phyloP scores from a whole-genome alignment of 2,797 vertebrate genomes.

The Enteromius treurensis region DNA sequence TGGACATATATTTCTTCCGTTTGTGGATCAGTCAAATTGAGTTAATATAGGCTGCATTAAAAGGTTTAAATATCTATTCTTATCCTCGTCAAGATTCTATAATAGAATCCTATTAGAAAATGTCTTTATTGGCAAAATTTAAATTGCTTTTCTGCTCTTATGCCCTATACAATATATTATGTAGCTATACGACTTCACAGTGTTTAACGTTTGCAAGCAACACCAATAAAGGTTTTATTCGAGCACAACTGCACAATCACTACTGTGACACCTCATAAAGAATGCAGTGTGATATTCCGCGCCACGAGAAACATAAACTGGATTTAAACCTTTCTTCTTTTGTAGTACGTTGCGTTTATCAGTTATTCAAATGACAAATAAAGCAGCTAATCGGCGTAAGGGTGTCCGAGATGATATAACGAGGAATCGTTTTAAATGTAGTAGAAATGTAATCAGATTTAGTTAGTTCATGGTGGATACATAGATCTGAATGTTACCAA shows the following conservation, averaged over 20 bases:
- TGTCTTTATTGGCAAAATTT: neutral
- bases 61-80: neutral
- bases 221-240: slow-evolving; percentile 39
- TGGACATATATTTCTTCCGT: neutral
- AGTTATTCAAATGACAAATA: neutral
- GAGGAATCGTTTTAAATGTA: neutral
- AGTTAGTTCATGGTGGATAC: neutral
- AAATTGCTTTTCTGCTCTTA: neutral
- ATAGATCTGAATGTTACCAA: neutral
- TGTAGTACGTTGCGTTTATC: neutral
- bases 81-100: neutral
- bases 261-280: slow-evolving; percentile 19
- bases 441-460: neutral
- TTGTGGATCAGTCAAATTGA: neutral
- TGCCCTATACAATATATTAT: neutral
- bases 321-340: neutral
- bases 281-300: neutral
- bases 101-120: neutral
- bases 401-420: neutral
- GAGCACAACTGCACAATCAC: neutral
- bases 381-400: neutral
- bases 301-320: neutral
- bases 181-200: neutral
- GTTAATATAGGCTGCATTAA: neutral
- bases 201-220: slow-evolving; percentile 13